phyloP scores from a whole-genome alignment of 2,888 invertebrate species.

The Drosophila trichaetosa region DNA sequence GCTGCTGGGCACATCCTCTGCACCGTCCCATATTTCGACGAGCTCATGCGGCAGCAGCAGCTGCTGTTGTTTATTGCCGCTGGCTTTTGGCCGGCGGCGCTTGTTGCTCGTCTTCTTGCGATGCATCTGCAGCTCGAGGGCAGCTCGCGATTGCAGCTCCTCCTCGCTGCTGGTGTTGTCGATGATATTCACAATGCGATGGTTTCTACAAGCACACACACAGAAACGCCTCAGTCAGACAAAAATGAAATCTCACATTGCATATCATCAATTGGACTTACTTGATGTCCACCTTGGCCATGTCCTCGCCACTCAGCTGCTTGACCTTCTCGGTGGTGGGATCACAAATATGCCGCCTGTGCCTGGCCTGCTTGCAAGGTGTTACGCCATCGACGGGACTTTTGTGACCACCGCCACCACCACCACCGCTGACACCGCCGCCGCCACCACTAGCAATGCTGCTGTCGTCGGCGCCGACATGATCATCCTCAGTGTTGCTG shows the following conservation, averaged over 20 bases:
- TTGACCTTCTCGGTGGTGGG: slow-evolving; percentile 79
- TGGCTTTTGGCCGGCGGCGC: slow-evolving; percentile 81
- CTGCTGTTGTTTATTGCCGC: slow-evolving; percentile 76
- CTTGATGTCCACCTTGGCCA: slow-evolving; percentile 80
- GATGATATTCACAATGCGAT: slow-evolving; percentile 83
- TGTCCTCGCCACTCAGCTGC: slow-evolving; percentile 71
- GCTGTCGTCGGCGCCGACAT: slow-evolving; percentile 86
- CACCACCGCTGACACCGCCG: slow-evolving; percentile 11
- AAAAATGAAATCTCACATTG: neutral
- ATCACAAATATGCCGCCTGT: slow-evolving; percentile 83
- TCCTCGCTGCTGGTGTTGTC: slow-evolving; percentile 84
- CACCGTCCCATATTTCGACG: slow-evolving; percentile 87
- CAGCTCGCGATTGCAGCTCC: slow-evolving; percentile 81
- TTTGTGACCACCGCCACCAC: slow-evolving; percentile 76
- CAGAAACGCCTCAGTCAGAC: neutral
- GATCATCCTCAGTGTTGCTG: slow-evolving; percentile 92
- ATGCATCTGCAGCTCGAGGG: slow-evolving; percentile 79
- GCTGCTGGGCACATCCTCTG: slow-evolving; percentile 84
- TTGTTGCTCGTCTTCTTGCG: slow-evolving; percentile 83
- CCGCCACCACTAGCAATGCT: slow-evolving; percentile 86
- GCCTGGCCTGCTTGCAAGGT: slow-evolving; percentile 86
- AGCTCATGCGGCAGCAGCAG: slow-evolving; percentile 85
- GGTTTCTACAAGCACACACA: slow-evolving; percentile 67
- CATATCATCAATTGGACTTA: slow-evolving; percentile 47
- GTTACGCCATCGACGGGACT: slow-evolving; percentile 85